These are phyloP conservation scores for Meleagris gallopavo DNA, from an alignment of 2,113 vertebrate genomes.

Conservation along the genomic window DNA sequence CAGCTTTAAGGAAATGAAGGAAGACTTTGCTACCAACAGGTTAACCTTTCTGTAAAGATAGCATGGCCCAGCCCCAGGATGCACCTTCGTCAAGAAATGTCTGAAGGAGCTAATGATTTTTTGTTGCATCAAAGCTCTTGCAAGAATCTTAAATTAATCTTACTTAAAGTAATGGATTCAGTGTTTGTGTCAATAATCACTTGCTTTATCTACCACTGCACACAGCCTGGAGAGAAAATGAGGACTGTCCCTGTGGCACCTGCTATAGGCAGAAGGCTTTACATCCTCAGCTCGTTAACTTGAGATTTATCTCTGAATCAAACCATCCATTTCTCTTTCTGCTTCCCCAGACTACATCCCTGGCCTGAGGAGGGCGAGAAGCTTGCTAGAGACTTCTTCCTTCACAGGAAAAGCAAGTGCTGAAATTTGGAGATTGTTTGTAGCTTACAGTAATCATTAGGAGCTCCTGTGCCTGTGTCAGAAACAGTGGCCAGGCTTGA, in stretches of 20 bases:
- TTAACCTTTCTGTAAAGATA: not conserved
- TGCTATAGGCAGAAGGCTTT: not conserved
- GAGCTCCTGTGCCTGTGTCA: not conserved
- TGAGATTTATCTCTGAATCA: not conserved
- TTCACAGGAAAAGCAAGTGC: not conserved
- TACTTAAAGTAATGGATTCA: not conserved
- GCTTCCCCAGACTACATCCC: not conserved
- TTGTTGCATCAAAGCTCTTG: not conserved
- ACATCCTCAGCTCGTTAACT: not conserved
- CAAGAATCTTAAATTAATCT: not conserved
- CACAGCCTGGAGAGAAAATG: not conserved
- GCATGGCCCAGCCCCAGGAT: not conserved
- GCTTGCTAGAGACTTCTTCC: not conserved
- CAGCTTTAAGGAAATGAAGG: not conserved
- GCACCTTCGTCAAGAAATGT: not conserved
- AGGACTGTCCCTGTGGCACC: not conserved
- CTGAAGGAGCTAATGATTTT: not conserved
- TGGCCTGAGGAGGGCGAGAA: not conserved
- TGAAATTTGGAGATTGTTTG: not conserved
- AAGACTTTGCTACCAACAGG: not conserved
- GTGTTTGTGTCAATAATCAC: not conserved
- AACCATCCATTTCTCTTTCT: not conserved
- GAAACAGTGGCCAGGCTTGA: not conserved
- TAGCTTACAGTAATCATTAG: not conserved
- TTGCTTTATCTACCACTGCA: not conserved